Conservation (phyloP, 37 sponge, comb jelly and placozoan species). For the Ianthella basta region DNA sequence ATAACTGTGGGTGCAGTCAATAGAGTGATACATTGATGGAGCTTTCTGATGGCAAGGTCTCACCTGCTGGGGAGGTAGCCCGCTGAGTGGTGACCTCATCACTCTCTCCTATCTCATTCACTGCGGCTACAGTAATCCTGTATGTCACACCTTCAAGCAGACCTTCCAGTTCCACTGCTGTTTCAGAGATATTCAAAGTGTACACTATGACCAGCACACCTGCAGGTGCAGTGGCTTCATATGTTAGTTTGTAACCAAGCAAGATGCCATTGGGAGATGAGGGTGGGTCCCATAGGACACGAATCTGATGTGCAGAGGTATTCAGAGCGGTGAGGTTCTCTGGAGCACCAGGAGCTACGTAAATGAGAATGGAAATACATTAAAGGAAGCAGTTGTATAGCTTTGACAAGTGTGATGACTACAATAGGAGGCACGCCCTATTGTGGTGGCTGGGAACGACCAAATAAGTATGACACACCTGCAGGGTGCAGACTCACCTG, state of each 20-base stretch:
- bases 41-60: not conserved
- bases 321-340: not conserved
- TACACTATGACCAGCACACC: not conserved
- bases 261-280: constrained; percentile 16
- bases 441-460: no score
- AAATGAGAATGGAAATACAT: no score
- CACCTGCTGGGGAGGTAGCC: not conserved
- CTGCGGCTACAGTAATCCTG: not conserved
- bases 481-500: no score
- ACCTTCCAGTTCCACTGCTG: not conserved
- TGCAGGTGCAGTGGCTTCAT: not conserved
- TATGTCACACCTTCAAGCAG: not conserved
- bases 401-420: no score
- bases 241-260: not conserved
- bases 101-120: not conserved
- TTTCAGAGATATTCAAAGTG: not conserved
- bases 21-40: no score
- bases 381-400: no score
- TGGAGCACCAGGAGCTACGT: constrained; percentile 9
- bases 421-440: no score
- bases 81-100: not conserved
- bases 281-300: constrained; percentile 11
- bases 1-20: no score
- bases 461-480: no score
- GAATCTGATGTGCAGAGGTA: not conserved